Percentiles rank a stretch among this genome's conserved stretches.
Evolutionary conservation across 2,113 vertebrate species (phyloP).

Genomic region (Propithecus coquereli): DNA sequence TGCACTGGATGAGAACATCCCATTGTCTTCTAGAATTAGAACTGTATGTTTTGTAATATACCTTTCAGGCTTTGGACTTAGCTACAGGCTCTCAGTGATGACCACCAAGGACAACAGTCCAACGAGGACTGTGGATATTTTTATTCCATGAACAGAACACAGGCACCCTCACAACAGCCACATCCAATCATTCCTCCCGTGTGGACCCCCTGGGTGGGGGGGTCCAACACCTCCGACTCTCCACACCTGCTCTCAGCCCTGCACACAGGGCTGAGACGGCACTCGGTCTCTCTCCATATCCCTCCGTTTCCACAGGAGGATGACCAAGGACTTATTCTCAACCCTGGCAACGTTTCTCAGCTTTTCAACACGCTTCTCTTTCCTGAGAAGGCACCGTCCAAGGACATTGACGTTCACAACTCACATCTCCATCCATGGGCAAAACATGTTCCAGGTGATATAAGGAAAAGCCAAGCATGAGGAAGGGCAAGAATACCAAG

Average conservation of each 20-base stretch:
- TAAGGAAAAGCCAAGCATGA: too few species aligned
- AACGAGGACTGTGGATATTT: neutral
- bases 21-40: neutral
- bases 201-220: accelerated
- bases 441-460: neutral
- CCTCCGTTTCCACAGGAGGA: neutral
- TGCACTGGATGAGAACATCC: accelerated
- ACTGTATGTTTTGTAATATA: accelerated
- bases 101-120: neutral
- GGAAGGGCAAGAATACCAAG: too few species aligned
- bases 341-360: accelerated
- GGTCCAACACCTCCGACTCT: neutral
- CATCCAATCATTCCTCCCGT: accelerated
- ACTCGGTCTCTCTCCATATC: accelerated
- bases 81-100: too few species aligned
- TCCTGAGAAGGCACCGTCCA: neutral
- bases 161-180: accelerated
- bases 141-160: neutral
- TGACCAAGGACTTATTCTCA: too few species aligned
- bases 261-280: neutral
- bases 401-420: too few species aligned
- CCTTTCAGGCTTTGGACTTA: neutral
- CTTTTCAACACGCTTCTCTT: neutral
- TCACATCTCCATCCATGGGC: too few species aligned
- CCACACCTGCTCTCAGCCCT: neutral